Percentiles rank a stretch among this genome's conserved stretches.
Conservation (phyloP, 2,113 vertebrate genomes). For the Oreamnos americanus region DNA sequence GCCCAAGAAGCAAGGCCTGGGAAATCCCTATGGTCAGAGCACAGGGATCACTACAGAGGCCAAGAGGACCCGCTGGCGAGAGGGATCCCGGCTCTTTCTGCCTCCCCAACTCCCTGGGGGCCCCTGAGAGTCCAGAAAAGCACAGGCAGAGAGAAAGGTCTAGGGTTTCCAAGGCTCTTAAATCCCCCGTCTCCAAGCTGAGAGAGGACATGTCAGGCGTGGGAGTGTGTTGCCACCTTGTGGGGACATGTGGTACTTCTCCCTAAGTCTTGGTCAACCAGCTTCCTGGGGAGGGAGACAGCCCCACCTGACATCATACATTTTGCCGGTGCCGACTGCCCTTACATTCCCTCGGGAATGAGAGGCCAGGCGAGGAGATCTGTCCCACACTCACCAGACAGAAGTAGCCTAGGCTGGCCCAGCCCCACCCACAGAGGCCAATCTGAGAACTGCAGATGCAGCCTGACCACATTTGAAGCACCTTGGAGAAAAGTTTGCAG, state of each 20-base stretch:
- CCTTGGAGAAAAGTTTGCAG: neutral
- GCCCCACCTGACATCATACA: fast-evolving
- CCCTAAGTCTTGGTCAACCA: neutral
- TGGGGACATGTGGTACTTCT: conserved; percentile 21
- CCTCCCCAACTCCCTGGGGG: neutral
- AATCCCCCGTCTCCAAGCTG: neutral
- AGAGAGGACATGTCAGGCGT: neutral
- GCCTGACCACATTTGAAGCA: neutral
- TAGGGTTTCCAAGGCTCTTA: neutral
- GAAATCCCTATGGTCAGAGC: neutral
- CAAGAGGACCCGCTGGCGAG: neutral
- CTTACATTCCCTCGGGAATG: neutral
- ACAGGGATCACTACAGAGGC: neutral
- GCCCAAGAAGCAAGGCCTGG: neutral
- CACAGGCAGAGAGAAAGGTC: neutral
- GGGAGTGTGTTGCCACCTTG: conserved; percentile 42
- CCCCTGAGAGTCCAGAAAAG: neutral
- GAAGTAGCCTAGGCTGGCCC: neutral
- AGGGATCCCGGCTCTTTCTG: neutral
- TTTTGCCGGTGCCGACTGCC: neutral
- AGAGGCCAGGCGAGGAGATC: neutral
- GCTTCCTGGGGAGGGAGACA: neutral
- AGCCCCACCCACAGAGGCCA: neutral
- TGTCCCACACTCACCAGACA: neutral
- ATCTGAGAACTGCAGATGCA: neutral